Evolutionary conservation across 2,113 vertebrate species (phyloP).

Genomic region (Psophia crepitans): DNA sequence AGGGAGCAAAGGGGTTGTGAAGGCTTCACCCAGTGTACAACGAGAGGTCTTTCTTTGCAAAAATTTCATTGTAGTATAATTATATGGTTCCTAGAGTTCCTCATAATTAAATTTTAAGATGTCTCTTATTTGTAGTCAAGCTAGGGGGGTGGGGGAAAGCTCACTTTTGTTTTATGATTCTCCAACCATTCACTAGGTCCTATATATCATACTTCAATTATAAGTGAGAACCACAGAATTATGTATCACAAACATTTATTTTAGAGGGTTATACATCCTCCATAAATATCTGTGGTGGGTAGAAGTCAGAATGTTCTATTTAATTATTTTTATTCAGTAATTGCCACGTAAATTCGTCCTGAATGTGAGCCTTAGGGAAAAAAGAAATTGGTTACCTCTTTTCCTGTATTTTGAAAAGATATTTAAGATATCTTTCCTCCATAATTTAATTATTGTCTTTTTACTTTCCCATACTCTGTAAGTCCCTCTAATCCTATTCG

Average conservation of each 20-base stretch:
- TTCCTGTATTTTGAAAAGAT: background rate
- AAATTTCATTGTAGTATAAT: background rate
- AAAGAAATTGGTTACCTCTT: background rate
- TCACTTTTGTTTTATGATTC: background rate
- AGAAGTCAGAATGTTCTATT: background rate
- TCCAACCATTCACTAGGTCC: background rate
- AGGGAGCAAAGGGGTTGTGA: background rate
- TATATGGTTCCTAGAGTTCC: background rate
- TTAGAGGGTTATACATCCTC: background rate
- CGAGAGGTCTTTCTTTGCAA: background rate
- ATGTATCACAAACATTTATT: background rate
- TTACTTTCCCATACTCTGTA: background rate
- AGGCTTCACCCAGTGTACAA: background rate
- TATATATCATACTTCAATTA: background rate
- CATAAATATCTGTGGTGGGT: background rate
- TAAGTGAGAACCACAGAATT: conserved; percentile 3
- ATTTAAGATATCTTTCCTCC: background rate
- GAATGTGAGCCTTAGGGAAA: background rate
- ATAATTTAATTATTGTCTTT: background rate
- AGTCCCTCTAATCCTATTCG: background rate
- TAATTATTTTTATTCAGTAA: conserved; percentile 13
- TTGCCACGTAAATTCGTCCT: background rate
- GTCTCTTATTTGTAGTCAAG: background rate
- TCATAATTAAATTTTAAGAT: background rate
- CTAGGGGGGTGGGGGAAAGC: background rate